Base-by-base conservation (phyloP, 2,113 vertebrate genomes). In the Garra rufa region DNA sequence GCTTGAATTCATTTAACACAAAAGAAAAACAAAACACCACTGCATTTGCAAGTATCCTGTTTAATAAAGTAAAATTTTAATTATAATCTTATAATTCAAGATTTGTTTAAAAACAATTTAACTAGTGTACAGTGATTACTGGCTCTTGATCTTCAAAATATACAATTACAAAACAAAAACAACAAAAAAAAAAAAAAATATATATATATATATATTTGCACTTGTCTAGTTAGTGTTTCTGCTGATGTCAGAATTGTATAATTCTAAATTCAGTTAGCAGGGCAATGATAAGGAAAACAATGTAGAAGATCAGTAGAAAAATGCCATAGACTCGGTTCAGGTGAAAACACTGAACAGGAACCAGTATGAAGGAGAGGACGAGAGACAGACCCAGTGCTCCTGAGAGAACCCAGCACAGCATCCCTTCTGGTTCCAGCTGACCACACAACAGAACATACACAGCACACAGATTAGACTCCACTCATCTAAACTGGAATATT, bases 391-490 rank as follows among this genome's bases (percentile, higher is more conserved):
- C 97, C 87, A 99, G 92, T 0, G 96, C 93, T 8, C 94, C 96
- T 0, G 96, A 96, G 28, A 99, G 91, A 65, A 99, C 89, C 98
- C 98, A 99, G 10, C 94, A 96, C 93, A 99, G 76, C 34, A 96
- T 91, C 21, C 96, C 96, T 0, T 95, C 95, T 0, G 93, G 69
- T 75, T 97, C 95, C 91, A 99, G 92, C 98, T 99, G 94, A 85
- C 67, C 65, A 69, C 24, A 79, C 24, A 76, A 70, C 28, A 30
- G 5, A 83, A 59, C 70, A 46, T 13, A 44, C 43, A 80, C 44
- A 46, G 44, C 10, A 46, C 44, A 48, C 21, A 69, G 15, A 11
- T 65, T 8, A 15, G 10, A 81, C 34, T 67, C 41, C 14, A 41
- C 2, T 48, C 59, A 69, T 65, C 17, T 41, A 0, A 9, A 26